A percentile compares a stretch with the other conserved stretches of the same genome.
phyloP scores from a whole-genome alignment of 2,888 invertebrate species.

The Hirtodrosophila confusa region DNA sequence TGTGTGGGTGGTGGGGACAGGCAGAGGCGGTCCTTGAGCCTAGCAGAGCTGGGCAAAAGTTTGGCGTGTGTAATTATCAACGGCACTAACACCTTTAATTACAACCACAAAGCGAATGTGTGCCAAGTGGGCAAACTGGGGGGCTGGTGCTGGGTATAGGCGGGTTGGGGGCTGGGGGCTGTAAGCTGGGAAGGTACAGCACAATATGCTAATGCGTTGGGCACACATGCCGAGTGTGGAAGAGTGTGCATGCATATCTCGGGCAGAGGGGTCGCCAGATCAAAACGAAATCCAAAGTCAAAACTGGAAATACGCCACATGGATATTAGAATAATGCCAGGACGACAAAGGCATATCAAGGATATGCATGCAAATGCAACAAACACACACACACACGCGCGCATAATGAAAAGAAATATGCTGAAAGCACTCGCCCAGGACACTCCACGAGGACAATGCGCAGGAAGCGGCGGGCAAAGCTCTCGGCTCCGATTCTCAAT shows the following conservation, averaged over 20 bases:
- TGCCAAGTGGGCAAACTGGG: conserved; percentile 41
- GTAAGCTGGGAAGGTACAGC: conserved; percentile 16
- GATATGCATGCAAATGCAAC: conserved; percentile 57
- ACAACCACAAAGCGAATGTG: conserved; percentile 60
- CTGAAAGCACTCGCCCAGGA: conserved; percentile 35
- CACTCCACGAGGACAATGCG: conserved; percentile 16
- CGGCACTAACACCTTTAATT: conserved; percentile 79
- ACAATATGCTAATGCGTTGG: conserved; percentile 61
- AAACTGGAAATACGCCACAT: conserved; percentile 33
- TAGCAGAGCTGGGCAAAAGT: conserved; percentile 15
- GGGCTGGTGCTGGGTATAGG: neutral
- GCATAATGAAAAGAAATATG: conserved; percentile 45
- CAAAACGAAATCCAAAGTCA: conserved; percentile 34
- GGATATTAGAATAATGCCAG: conserved; percentile 74
- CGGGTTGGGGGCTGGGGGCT: neutral
- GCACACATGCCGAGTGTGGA: too few relatives aligned
- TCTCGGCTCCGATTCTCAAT: conserved; percentile 20
- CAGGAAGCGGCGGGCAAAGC: conserved; percentile 30
- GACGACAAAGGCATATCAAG: conserved; percentile 59
- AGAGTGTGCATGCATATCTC: conserved; percentile 14
- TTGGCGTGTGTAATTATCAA: conserved; percentile 69
- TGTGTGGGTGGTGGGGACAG: neutral
- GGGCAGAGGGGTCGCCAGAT: conserved; percentile 43
- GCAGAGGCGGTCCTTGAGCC: conserved; percentile 16
- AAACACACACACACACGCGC: conserved; percentile 9